Base-by-base conservation (phyloP, 2,113 vertebrate genomes). In the Leucopsar rothschildi region DNA sequence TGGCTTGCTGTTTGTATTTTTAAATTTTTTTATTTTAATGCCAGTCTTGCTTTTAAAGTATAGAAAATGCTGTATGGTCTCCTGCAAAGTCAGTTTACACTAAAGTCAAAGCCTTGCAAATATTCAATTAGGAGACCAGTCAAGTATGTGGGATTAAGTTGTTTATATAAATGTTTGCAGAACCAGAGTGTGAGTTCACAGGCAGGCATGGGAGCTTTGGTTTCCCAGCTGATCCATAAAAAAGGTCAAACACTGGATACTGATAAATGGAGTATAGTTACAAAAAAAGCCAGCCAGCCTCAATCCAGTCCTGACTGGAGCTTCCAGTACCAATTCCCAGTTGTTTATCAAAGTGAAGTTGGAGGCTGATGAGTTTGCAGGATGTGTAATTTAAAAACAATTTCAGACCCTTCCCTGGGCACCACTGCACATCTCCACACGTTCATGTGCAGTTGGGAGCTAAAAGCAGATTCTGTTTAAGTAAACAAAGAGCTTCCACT, bases 121-220 rank as follows among this genome's bases (percentile, higher is more conserved):
- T 93, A 94, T 78, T 95, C 93, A 91, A 90, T 95, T 93, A 95
- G 87, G 89, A 92, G 87, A 80, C 42, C 82, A 91, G 92, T 90
- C 82, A 91, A 96, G 90, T 91, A 90, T 96, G 94, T 82, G 68
- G 94, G 92, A 95, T 93, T 94, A 95, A 84, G 88, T 71, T 84
- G 91, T 95, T 94, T 94, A 90, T 92, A 70, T 15, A 64, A 87
- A 73, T 86, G 79, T 94, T 97, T 96, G 93, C 90, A 97, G 87
- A 90, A 93, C 56, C 44, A 47, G 90, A 47, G 66, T 66, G 52
- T 86, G 87, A 94, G 75, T 92, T 91, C 94, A 92, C 76, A 88
- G 71, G 90, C 93, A 95, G 90, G 68, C 94, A 95, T 86, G 87
- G 88, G 82, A 94, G 85, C 60, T 88, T 88, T 85, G 57, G 17